phyloP scores from a whole-genome alignment of 2,113 vertebrate genomes.

The Brevimyrus niger region DNA sequence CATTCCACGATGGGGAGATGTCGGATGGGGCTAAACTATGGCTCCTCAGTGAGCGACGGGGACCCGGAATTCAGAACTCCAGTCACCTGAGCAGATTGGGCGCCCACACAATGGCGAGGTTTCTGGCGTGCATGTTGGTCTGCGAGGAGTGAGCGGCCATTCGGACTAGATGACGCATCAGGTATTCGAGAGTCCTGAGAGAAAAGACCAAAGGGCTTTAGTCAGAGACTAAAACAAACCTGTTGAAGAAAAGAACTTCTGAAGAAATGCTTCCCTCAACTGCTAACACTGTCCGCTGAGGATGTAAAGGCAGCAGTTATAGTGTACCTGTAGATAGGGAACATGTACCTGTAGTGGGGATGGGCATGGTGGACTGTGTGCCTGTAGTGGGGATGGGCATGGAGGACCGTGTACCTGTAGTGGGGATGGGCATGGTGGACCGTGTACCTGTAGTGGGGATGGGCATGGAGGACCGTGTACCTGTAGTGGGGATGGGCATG shows the following conservation, averaged over 20 bases:
- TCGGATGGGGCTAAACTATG: background rate
- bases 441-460: slow-evolving; percentile 50
- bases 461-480: background rate
- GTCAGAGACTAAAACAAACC: background rate
- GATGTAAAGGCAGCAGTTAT: background rate
- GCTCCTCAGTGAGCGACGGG: background rate
- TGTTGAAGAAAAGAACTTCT: background rate
- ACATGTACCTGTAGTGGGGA: background rate
- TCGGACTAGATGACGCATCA: slow-evolving; percentile 80
- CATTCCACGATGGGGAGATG: background rate
- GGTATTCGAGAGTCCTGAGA: slow-evolving; percentile 79
- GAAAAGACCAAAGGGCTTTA: background rate
- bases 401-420: slow-evolving; percentile 47
- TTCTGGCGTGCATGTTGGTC: slow-evolving; percentile 91
- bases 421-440: background rate
- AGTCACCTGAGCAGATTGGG: slow-evolving; percentile 85
- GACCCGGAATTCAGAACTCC: background rate
- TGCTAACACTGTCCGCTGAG: background rate
- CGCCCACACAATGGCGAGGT: slow-evolving; percentile 93
- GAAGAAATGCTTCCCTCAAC: background rate
- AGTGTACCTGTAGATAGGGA: background rate
- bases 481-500: background rate
- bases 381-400: slow-evolving; percentile 56
- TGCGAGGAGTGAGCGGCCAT: slow-evolving; percentile 70
- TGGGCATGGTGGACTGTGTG: slow-evolving; percentile 28